Conservation (phyloP, 92 coral and sea anemone species). For the Siderastrea siderea region DNA sequence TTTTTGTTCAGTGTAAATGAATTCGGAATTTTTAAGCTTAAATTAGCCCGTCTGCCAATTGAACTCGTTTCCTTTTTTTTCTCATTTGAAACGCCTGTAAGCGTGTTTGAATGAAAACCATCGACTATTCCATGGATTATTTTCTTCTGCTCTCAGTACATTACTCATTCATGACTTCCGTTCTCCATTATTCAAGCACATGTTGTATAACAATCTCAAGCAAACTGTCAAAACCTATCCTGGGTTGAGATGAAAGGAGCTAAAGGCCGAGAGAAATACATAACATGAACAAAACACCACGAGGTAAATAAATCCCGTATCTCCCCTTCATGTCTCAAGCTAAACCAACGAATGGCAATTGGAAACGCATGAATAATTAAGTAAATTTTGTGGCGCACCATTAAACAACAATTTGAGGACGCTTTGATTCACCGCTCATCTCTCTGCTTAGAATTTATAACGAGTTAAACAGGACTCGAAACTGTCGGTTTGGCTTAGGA, state of each 20-base stretch:
- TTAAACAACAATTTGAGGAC: neutral
- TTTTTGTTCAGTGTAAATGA: neutral
- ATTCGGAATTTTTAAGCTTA: neutral
- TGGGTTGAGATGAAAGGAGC: neutral
- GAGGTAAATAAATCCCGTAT: neutral
- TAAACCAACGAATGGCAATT: neutral
- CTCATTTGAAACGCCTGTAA: neutral
- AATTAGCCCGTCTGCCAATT: neutral
- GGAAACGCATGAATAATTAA: conserved; percentile 34
- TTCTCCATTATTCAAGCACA: neutral
- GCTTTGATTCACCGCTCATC: conserved; percentile 21
- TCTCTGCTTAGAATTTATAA: neutral
- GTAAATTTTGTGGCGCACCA: conserved; percentile 25
- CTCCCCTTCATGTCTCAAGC: neutral
- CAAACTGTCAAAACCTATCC: neutral
- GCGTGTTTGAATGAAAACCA: neutral
- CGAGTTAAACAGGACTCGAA: neutral
- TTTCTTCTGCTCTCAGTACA: neutral
- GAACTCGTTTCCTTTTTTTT: neutral
- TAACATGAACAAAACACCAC: neutral
- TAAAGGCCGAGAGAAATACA: neutral
- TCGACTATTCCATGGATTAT: neutral
- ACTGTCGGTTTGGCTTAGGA: neutral
- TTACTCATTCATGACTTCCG: neutral
- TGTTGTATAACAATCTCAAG: conserved; percentile 3